These are phyloP conservation scores for Sander vitreus DNA, from an alignment of 2,113 vertebrate species.

Conservation along the genomic window DNA sequence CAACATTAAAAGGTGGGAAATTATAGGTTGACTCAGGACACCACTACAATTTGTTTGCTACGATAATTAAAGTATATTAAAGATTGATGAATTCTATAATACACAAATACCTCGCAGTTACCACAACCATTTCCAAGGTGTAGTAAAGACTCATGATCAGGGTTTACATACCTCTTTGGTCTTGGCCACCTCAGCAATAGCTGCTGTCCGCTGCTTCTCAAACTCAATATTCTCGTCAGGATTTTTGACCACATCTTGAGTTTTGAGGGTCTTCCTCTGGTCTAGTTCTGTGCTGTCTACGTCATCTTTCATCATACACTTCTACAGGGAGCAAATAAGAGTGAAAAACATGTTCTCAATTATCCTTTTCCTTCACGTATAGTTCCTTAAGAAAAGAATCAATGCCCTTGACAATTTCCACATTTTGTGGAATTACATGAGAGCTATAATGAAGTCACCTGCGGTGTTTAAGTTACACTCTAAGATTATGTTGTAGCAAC, in stretches of 20 bases:
- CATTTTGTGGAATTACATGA: conserved; percentile 4
- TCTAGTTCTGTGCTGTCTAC: conserved; percentile 93
- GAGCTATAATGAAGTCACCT: conserved; percentile 4
- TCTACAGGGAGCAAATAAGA: conserved; percentile 79
- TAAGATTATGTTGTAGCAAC: conserved; percentile 9
- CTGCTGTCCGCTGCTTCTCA: conserved; percentile 96
- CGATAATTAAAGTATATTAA: background rate
- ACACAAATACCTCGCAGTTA: no score
- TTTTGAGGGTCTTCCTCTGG: conserved; percentile 93
- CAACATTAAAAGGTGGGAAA: background rate
- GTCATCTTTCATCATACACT: conserved; percentile 88
- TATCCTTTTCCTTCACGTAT: background rate
- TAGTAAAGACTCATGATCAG: background rate
- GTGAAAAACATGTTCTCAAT: conserved; percentile 22
- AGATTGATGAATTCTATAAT: no score
- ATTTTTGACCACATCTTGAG: conserved; percentile 84
- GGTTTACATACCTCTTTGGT: conserved; percentile 91
- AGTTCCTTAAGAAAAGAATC: background rate
- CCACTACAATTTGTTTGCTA: background rate
- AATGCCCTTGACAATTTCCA: background rate
- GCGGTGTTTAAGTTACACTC: background rate
- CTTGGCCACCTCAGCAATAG: conserved; percentile 96
- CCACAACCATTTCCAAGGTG: background rate
- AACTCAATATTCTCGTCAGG: conserved; percentile 94
- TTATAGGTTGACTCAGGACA: background rate